Percentiles rank a stretch among this genome's conserved stretches.
These are phyloP conservation scores for Podabrus alpinus DNA, from an alignment of 2,888 invertebrate species.

Conservation along the genomic window DNA sequence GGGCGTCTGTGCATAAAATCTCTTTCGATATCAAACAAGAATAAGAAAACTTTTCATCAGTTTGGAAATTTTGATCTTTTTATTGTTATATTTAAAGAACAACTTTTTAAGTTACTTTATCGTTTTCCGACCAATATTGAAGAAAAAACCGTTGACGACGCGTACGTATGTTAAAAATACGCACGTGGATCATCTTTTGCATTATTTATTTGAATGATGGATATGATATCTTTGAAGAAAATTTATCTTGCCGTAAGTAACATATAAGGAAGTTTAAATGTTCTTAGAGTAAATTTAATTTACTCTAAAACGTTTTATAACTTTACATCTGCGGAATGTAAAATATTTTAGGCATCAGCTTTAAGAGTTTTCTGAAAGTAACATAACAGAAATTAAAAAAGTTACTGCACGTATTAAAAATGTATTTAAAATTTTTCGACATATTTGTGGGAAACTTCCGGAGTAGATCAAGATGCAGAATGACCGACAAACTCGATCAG, in stretches of 20 bases:
- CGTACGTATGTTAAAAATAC: not conserved
- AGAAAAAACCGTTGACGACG: not conserved
- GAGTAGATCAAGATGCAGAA: conserved; percentile 13
- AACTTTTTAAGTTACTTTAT: not conserved
- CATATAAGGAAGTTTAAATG: not conserved
- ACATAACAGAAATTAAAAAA: not conserved
- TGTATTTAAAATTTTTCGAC: not conserved
- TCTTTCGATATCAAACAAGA: conserved; percentile 2
- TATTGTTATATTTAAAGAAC: conserved; percentile 1
- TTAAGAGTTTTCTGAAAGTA: not conserved
- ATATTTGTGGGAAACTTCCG: conserved; percentile 7
- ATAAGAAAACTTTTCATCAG: conserved; percentile 13
- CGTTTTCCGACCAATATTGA: not conserved
- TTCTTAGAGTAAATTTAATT: not conserved
- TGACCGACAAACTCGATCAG: conserved; percentile 9
- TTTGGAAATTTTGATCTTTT: not conserved
- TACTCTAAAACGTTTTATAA: not conserved
- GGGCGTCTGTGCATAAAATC: conserved; percentile 4
- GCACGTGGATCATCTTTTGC: not conserved
- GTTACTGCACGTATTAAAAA: not conserved
- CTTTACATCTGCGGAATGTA: not conserved
- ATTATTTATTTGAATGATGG: conserved; percentile 6
- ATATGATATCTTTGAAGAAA: not conserved
- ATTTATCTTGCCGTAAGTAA: not conserved
- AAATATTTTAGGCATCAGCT: not conserved